Base-by-base conservation (phyloP, 2,888 invertebrate genomes). In the Campoplex capitator region DNA sequence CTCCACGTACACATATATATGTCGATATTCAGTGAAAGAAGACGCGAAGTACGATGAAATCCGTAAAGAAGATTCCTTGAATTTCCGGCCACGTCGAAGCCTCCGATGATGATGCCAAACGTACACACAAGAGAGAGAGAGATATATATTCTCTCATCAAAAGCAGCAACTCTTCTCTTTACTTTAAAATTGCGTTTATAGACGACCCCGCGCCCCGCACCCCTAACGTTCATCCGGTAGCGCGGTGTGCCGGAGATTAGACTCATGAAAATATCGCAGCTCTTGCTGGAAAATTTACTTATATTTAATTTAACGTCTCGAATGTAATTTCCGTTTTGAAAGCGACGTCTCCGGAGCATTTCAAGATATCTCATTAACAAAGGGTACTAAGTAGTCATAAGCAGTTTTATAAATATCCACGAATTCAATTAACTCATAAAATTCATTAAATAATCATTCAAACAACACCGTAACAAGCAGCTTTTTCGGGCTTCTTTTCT, bases 71-170 rank as follows among this genome's bases (percentile, higher is more conserved):
- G 75, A 76, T 83, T 80, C 76, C 45, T 65, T 54, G 82, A 85
- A 87, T 87, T 85, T 83, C 79, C 87, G 84, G 82, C 78, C 70
- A 68, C 67, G 84, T 84, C 48, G 56, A 35, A 65, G 71, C 45
- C 48, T 85, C 23, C 76, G 38, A 56, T 65, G 56, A 86, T 58
- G 73, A 83, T 68, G 73, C 48, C 86, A 58, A 67, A 80, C 71
- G 75, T 83, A 73, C 73, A 35, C 67, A 76, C 73, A 67, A 70
- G 71, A 83, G 62, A 62, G 32, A 4, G 6, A 6, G 23, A 23
- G 23, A 23, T 23, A 23, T 23, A 23, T 23, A 9, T 62, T 62
- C 45, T 11, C 54, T 56, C 77, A 54, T 54, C 74, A 77, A 58
- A 56, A 58, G 45, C 68, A 13, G 45, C 62, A 56, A 68, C 45